Evolutionary conservation across 2,797 vertebrate genomes (phyloP).

Genomic region (Anabas testudineus): DNA sequence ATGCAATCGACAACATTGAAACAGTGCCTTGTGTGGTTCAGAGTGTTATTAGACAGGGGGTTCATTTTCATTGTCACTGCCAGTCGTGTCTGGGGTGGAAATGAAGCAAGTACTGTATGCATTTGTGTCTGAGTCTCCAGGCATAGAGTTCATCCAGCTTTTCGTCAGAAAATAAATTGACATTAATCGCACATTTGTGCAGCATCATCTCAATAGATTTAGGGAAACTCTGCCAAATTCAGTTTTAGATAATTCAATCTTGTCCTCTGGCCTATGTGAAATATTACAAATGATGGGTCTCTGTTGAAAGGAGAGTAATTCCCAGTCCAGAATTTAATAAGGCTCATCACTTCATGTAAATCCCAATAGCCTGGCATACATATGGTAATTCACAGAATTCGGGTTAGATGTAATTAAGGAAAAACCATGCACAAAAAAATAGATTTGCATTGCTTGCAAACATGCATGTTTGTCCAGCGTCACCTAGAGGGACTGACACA

Average conservation of each 20-base stretch:
- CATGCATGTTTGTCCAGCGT: conserved; percentile 26
- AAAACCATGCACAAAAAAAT: too few relatives aligned
- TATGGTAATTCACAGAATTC: conserved; percentile 9
- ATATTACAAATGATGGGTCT: conserved; percentile 23
- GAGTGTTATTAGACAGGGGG: neutral
- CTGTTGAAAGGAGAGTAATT: conserved; percentile 24
- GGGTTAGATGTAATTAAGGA: conserved; percentile 17
- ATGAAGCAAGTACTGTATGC: neutral
- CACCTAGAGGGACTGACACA: conserved; percentile 44
- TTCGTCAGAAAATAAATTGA: conserved; percentile 30
- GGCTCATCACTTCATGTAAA: conserved; percentile 30
- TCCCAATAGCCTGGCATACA: conserved; percentile 22
- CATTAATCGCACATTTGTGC: conserved; percentile 39
- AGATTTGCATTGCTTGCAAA: conserved; percentile 18
- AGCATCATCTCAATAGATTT: neutral
- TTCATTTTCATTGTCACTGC: conserved; percentile 9
- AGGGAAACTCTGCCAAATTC: conserved; percentile 28
- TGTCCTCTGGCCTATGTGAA: conserved; percentile 27
- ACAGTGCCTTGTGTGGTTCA: neutral
- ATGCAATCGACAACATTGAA: conserved; percentile 6
- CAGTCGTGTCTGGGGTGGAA: conserved; percentile 11
- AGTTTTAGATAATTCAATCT: conserved; percentile 29
- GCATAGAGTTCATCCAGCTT: conserved; percentile 16
- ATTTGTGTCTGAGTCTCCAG: conserved; percentile 19
- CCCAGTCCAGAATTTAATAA: conserved; percentile 37